phyloP scores from a whole-genome alignment of 1,140 invertebrate genomes.

The Cyclargus thomasi region DNA sequence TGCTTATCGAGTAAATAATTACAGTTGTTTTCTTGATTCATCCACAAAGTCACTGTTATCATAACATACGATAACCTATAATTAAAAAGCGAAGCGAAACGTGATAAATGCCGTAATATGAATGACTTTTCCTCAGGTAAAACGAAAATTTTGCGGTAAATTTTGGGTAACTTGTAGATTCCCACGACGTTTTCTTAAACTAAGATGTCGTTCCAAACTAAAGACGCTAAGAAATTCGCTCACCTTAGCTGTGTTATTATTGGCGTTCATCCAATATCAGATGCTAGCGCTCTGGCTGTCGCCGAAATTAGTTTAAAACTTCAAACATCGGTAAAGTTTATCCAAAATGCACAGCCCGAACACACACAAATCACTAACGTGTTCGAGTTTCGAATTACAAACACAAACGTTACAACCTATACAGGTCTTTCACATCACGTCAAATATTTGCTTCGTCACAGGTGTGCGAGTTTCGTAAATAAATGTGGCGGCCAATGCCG shows the following conservation, averaged over 20 bases:
- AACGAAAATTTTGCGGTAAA: background rate
- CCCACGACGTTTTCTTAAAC: conserved; percentile 25
- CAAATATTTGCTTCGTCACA: conserved; percentile 59
- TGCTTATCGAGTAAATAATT: background rate
- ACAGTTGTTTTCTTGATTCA: background rate
- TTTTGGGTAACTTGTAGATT: conserved; percentile 32
- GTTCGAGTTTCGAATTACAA: conserved; percentile 41
- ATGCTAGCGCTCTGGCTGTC: conserved; percentile 52
- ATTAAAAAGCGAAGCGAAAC: conserved; percentile 29
- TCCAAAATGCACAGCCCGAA: conserved; percentile 45
- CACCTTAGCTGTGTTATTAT: conserved; percentile 60
- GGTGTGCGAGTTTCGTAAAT: conserved; percentile 51
- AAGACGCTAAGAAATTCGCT: conserved; percentile 35
- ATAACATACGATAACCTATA: conserved; percentile 30
- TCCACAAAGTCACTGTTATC: conserved; percentile 26
- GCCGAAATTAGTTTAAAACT: conserved; percentile 51
- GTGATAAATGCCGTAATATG: background rate
- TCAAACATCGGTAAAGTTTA: conserved; percentile 41
- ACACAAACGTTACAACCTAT: conserved; percentile 51
- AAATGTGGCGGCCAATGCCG: conserved; percentile 36
- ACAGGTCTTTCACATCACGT: conserved; percentile 64
- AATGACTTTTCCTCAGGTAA: background rate
- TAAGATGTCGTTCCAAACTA: conserved; percentile 2
- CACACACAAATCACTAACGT: conserved; percentile 38
- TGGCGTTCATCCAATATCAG: conserved; percentile 68